Base-by-base conservation (phyloP, 2,797 vertebrate species). In the Sternarchorhynchus goeldii region DNA sequence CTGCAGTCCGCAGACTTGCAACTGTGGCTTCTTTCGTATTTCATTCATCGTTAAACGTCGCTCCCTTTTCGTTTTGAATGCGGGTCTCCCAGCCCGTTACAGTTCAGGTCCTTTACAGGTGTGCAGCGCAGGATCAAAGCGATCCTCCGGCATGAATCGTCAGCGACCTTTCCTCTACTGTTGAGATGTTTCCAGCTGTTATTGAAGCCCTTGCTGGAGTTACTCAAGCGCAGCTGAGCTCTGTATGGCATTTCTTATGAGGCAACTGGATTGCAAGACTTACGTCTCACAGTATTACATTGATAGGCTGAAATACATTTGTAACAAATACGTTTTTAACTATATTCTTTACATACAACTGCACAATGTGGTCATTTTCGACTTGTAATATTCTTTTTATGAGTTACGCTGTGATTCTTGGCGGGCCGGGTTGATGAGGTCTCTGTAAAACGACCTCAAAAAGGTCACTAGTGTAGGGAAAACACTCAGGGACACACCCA, bases 171-270 rank as follows among this genome's bases (percentile, higher is more conserved):
- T 18, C 45, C 57, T 21, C 60, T 7, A 20, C 29, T 16, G 45
- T 57, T 17, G 66, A 78, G 77, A 69, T 73, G 77, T 78, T 69
- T 73, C 69, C 3, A 32, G 32, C 36, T 73, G 31, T 59, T 65
- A 59, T 69, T 66, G 36, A 36, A 60, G 41, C 50, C 57, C 6
- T 12, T 50, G 45, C 10, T 50, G 45, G 1, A 41, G 62, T 79
- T 79, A 65, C 77, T 67, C 55, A 79, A 79, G 53, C 55, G 39
- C 18, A 59, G 62, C 25, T 66, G 34, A 65, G 17, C 21, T 29
- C 62, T 14, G 21, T 18, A 66, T 45, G 53, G 55, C 53, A 73
- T 14, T 67, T n/a, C 41, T 6, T 53, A 59, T 73, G 70, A 73
- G 62, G 69, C 25, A 66, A 73, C 21, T 58, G 66, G 36, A 45